Evolutionary conservation across 2,888 invertebrate species (phyloP).

Genomic region (Quadroppia sp.): DNA sequence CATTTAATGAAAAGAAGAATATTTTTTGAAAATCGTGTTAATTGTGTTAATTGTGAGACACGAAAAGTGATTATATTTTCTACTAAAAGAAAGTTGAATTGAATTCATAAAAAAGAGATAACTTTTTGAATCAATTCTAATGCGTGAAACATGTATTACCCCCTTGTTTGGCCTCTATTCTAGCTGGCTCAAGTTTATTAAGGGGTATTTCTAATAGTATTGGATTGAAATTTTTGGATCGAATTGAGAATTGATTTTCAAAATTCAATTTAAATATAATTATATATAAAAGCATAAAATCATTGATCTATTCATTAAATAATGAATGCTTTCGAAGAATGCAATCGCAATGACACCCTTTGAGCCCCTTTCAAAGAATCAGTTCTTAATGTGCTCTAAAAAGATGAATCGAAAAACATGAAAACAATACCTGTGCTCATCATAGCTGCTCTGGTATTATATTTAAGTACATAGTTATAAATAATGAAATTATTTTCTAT

Average conservation of each 20-base stretch:
- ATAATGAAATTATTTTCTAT: neutral
- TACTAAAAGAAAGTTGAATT: neutral
- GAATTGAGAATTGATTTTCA: too few species aligned
- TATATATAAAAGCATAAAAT: too few species aligned
- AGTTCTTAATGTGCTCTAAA: too few species aligned
- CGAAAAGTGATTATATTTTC: neutral
- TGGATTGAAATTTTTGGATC: too few species aligned
- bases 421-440: neutral
- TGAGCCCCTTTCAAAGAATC: too few species aligned
- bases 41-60: neutral
- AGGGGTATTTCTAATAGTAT: too few species aligned
- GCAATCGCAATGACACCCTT: too few species aligned
- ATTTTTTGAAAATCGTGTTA: neutral
- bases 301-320: too few species aligned
- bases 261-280: too few species aligned
- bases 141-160: slow-evolving; percentile 8
- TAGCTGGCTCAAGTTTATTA: neutral
- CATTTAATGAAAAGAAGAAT: neutral
- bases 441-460: neutral
- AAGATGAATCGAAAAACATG: too few species aligned
- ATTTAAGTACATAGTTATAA: too few species aligned
- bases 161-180: neutral
- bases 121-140: neutral
- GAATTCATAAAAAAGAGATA: neutral
- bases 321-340: too few species aligned